Evolutionary conservation across 2,888 invertebrate species (phyloP), one percentile per base, ranked within the genome.

Genomic region (Lycocerus yunnanus): DNA sequence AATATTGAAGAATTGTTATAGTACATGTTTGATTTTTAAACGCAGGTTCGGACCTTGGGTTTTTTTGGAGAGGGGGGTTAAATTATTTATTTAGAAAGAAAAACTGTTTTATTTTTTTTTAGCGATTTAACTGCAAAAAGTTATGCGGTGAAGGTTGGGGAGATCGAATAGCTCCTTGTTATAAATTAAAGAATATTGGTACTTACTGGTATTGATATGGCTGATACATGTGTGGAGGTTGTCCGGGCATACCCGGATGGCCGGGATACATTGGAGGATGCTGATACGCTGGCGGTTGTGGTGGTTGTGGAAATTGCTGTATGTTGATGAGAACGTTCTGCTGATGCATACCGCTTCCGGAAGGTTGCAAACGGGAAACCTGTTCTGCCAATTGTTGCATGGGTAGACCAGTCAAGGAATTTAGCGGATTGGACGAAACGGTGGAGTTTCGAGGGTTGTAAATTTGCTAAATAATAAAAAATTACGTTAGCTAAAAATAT

Each of bases 281-380:
- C 70, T 87, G 88, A 85, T 89, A 88, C 58, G 87, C 86, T 21
- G 88, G 87, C 3, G 85, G 87, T 9, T 83, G 84, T 69, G 84
- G 84, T 15, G 85, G 84, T 24, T 90, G 90, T 5, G 91, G 91
- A 80, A 91, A 91, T 66, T 91, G 91, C 82, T 91, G 91, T 24
- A 91, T 91, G 80, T 91, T 91, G 67, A 91, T 91, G 86, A 91
- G 88, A 2, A 91, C 91, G 82, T 91, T 91, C 82, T 91, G 91
- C 81, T 91, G 91, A 81, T 91, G 91, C 70, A 91, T 89, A 66
- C 84, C 83, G 27, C 76, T 76, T 24, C 80, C 78, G 21, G 83
- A 79, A 1, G 86, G 86, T 78, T 86, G 86, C 24, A 87, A 76
- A 63, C 87, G 81, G 3, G 86, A 86, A 11, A 88, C 88, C 78